Evolutionary conservation across 1,140 invertebrate species (phyloP), one percentile per base, ranked within the genome.

Genomic region (Bombus pascuorum): DNA sequence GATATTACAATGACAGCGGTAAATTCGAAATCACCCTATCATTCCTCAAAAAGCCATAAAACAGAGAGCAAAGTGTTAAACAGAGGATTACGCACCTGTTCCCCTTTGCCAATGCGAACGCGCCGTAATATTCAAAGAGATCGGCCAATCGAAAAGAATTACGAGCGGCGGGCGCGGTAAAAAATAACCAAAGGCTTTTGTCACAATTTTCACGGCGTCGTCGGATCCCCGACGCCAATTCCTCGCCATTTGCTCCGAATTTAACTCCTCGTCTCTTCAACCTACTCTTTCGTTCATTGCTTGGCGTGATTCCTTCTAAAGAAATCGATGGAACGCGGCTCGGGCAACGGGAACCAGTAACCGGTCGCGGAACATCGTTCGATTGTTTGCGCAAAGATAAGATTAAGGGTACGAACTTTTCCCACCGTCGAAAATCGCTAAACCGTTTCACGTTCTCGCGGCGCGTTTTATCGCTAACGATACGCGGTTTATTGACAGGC

Each of bases 341-440:
- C 42, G 59, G 34, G 18, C 3, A 73, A 32, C 39, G 57, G 28
- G 42, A 37, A 83, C 81, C 81, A 32, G 53, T 75, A 75, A 83
- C 53, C 47, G 57, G 75, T 81, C 82, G 66, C 77, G 77, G 53
- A 85, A 76, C 68, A 59, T 78, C 37, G 81, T 89, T 81, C 76
- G 81, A 44, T 79, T 81, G 80, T 90, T 91, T 90, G 79, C 85
- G 39, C 81, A 77, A 76, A 82, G 90, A 91, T 91, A 91, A 91
- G 90, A 91, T 91, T 88, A 91, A 83, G 66, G 37, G 44, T 32
- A 72, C 68, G 71, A 87, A 77, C n/a, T n/a, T 90, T 88, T 90
- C 81, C 78, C 86, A 90, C 74, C 89, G 70, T 85, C 89, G 75
- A 91, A 91, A 91, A 90, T 90, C 72, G 73, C 18, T 22, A 32